These are phyloP conservation scores for Sus scrofa DNA, from an alignment of 2,113 vertebrate genomes.

Conservation along the genomic window DNA sequence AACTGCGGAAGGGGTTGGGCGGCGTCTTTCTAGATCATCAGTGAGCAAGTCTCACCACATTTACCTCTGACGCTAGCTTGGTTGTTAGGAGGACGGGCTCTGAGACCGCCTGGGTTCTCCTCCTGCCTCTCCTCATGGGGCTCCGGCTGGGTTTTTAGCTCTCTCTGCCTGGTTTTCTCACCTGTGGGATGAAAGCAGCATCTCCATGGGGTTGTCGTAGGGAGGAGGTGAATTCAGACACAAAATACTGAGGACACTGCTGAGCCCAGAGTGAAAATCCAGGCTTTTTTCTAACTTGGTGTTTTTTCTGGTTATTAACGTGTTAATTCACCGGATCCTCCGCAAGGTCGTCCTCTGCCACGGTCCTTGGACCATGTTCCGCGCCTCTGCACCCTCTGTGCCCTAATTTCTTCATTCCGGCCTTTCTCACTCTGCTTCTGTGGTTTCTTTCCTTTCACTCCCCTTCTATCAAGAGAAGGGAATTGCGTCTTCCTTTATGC, in stretches of 20 bases:
- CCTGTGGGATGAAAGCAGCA: neutral
- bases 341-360: neutral
- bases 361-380: slow-evolving; percentile 20
- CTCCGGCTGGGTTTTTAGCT: neutral
- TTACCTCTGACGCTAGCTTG: neutral
- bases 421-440: slow-evolving; percentile 13
- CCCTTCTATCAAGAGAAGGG: neutral
- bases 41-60: neutral
- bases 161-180: neutral
- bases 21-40: neutral
- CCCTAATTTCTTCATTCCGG: slow-evolving; percentile 12
- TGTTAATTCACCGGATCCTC: slow-evolving; percentile 6
- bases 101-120: neutral
- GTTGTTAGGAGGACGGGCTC: neutral
- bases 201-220: neutral
- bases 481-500: neutral
- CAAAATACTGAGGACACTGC: neutral
- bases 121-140: neutral
- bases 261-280: neutral
- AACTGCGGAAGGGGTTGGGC: neutral
- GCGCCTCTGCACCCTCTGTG: slow-evolving; percentile 16
- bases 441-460: slow-evolving; percentile 46
- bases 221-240: neutral
- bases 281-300: slow-evolving; percentile 7
- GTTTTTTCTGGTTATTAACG: neutral